Conservation (phyloP, 2,113 vertebrate species). For the Thalassarche chlororhynchos region DNA sequence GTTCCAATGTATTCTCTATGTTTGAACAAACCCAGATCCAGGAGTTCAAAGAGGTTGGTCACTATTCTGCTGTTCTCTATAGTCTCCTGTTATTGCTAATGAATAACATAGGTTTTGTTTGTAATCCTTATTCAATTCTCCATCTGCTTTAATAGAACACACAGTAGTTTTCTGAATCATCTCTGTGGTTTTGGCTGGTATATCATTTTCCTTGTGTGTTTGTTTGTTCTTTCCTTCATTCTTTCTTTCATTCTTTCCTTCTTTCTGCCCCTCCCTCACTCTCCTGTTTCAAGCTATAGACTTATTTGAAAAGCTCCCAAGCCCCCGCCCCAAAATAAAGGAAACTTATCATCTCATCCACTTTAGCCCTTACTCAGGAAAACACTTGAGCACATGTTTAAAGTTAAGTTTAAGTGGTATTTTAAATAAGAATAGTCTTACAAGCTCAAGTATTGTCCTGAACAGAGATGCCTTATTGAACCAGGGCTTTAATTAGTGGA, state of each 20-base stretch:
- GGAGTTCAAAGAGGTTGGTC: slow-evolving; percentile 90
- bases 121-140: slow-evolving; percentile 9
- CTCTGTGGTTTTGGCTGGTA: slow-evolving; percentile 53
- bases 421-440: slow-evolving; percentile 2
- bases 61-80: background rate
- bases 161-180: slow-evolving; percentile 64
- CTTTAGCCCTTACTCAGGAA: background rate
- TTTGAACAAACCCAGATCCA: slow-evolving; percentile 94
- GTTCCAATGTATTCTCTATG: slow-evolving; percentile 92
- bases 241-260: background rate
- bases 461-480: background rate
- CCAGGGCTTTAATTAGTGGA: background rate
- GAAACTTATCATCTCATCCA: background rate
- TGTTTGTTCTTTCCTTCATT: background rate
- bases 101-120: slow-evolving; percentile 51
- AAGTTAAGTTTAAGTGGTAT: background rate
- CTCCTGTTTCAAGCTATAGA: background rate
- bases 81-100: slow-evolving; percentile 5
- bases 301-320: background rate
- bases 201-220: slow-evolving; percentile 18
- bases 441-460: background rate
- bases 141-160: slow-evolving; percentile 51
- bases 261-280: background rate
- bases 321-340: background rate
- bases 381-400: background rate